A percentile compares a stretch with the other conserved stretches of the same genome.
Conservation (phyloP, 2,797 vertebrate species). For the Capromys pilorides region DNA sequence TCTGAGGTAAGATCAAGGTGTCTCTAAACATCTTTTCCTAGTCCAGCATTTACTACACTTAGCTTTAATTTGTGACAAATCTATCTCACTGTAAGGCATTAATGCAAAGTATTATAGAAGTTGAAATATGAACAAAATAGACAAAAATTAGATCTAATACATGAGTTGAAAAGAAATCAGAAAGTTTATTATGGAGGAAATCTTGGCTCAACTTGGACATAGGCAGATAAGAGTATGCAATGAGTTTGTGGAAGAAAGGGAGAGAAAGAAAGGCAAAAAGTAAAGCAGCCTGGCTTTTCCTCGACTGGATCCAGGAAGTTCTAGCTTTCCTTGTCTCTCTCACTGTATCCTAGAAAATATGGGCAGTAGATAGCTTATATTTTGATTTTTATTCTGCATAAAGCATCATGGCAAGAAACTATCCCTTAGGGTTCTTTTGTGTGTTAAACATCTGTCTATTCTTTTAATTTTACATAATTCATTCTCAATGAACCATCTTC, state of each 20-base stretch:
- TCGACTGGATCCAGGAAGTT: background rate
- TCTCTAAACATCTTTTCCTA: background rate
- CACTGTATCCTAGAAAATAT: background rate
- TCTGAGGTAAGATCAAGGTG: background rate
- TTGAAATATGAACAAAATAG: background rate
- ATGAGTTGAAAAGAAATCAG: background rate
- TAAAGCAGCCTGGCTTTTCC: background rate
- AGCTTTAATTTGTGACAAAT: background rate
- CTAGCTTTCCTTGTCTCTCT: background rate
- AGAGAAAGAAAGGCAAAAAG: background rate
- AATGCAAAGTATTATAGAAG: background rate
- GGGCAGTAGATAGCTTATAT: background rate
- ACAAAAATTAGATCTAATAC: background rate
- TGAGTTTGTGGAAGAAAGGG: background rate
- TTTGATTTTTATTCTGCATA: constrained; percentile 54
- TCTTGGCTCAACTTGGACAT: background rate
- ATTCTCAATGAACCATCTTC: constrained; percentile 66
- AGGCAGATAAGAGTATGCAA: background rate
- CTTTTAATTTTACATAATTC: constrained; percentile 69
- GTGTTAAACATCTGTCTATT: constrained; percentile 70
- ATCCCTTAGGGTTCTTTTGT: constrained; percentile 14
- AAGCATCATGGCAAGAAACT: constrained; percentile 57
- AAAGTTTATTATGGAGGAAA: background rate
- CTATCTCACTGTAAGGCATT: background rate
- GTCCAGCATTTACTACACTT: background rate